Evolutionary conservation across 2,888 invertebrate species (phyloP).

Genomic region (Lasiommata megera): DNA sequence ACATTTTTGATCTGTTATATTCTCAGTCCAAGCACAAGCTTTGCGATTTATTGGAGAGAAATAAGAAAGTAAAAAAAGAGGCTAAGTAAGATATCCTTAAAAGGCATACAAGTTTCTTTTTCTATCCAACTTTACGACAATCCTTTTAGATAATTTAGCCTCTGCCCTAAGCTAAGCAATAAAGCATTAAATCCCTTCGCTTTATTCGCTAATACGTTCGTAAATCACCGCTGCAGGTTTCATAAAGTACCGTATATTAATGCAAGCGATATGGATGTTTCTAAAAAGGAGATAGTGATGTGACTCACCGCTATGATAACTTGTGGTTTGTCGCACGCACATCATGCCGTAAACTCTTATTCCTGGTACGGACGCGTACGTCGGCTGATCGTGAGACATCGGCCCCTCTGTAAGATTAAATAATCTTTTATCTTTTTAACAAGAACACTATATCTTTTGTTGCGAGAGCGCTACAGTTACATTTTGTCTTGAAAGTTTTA

Average conservation of each 20-base stretch:
- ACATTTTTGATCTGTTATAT: too few species aligned
- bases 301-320: constrained; percentile 58
- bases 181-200: constrained; percentile 20
- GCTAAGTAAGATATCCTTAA: neutral
- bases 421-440: constrained; percentile 14
- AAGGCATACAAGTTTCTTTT: neutral
- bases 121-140: constrained; percentile 18
- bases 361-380: constrained; percentile 95
- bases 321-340: constrained; percentile 84
- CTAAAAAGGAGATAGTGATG: constrained; percentile 22
- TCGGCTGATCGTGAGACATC: constrained; percentile 96
- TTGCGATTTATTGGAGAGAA: too few species aligned
- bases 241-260: constrained; percentile 24
- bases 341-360: constrained; percentile 97
- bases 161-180: constrained; percentile 19
- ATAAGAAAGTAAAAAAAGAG: too few species aligned
- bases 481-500: constrained; percentile 15
- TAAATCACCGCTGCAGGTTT: constrained; percentile 23
- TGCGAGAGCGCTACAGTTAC: constrained; percentile 13
- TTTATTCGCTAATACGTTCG: constrained; percentile 27
- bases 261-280: constrained; percentile 22
- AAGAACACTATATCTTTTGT: constrained; percentile 18
- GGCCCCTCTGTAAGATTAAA: constrained; percentile 88
- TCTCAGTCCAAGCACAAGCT: too few species aligned
- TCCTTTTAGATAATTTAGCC: constrained; percentile 21